These are phyloP conservation scores for Aptenodytes patagonicus DNA, from an alignment of 2,113 vertebrate genomes.

Conservation along the genomic window DNA sequence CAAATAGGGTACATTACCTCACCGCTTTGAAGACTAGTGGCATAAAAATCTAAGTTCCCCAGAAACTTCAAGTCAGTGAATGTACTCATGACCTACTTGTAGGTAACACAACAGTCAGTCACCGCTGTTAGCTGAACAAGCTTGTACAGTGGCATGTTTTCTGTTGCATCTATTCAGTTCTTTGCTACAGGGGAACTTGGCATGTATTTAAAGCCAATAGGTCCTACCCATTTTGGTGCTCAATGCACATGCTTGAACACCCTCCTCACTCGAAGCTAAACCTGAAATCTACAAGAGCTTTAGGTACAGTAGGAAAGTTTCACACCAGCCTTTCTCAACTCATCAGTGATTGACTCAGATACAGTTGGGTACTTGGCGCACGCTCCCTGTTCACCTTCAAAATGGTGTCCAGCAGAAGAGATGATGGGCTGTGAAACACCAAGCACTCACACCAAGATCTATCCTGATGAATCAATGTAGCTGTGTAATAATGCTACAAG, in stretches of 20 bases:
- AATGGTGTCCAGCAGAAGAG: background rate
- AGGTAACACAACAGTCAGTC: background rate
- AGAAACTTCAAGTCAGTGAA: background rate
- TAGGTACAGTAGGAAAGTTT: background rate
- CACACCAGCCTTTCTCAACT: background rate
- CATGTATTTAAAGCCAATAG: background rate
- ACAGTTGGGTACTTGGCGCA: background rate
- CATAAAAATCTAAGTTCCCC: background rate
- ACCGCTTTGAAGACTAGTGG: background rate
- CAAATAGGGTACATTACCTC: background rate
- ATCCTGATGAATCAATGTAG: background rate
- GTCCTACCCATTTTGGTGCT: background rate
- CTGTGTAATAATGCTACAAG: background rate
- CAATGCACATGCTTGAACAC: background rate
- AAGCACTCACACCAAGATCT: background rate
- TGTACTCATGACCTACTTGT: background rate
- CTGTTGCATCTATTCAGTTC: background rate
- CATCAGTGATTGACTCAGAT: accelerated
- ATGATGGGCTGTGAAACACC: background rate
- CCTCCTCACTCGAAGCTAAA: background rate
- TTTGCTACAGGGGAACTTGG: accelerated
- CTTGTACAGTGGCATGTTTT: background rate
- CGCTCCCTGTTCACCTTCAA: background rate
- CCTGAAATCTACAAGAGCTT: background rate
- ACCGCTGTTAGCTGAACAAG: background rate